Evolutionary conservation across 2,888 invertebrate species (phyloP), one percentile per base, ranked within the genome.

Genomic region (Dasypogon diadema): DNA sequence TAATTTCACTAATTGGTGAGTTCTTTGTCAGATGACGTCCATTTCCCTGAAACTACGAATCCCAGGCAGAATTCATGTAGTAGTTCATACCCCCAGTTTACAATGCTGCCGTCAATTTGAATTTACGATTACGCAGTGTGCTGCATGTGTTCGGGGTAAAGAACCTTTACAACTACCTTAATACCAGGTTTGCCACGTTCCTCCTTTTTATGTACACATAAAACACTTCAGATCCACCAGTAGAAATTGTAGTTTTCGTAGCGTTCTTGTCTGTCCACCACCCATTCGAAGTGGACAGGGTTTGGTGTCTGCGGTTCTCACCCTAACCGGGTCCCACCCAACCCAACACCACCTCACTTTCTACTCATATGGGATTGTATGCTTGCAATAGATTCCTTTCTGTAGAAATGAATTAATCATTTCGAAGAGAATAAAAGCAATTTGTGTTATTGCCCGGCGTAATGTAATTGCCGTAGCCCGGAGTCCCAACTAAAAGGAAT

Each of bases 351-450:
- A 10, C 14, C n/a, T 18, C 12, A 14, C 21, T 2, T 26, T 24
- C 30, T 14, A 12, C 51, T 22, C 65, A 68, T 42, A 21, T 26
- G 51, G 54, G 51, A 34, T 54, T 26, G 54, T 54, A 18, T 54
- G 54, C 48, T 16, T 68, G 70, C 48, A 63, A 46, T 72, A 37
- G 56, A 65, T 42, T 73, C 75, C 73, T 75, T 55, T 75, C 70
- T 73, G 73, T 60, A 68, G 75, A 78, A 77, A 78, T 78, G 78
- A 78, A 78, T 78, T 78, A 78, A 78, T 78, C 78, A 78, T 78
- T 78, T 78, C 76, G 74, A 65, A 73, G 75, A 77, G 76, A 78
- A 77, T 78, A 77, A 78, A 78, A 78, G 78, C 78, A 78, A 78
- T 78, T 78, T 78, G 72, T 76, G 76, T 77, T 78, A 78, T 78